Evolutionary conservation across 2,888 invertebrate genomes (phyloP), one percentile per base, ranked within the genome.

Genomic region (Sphaerophoria taeniata): DNA sequence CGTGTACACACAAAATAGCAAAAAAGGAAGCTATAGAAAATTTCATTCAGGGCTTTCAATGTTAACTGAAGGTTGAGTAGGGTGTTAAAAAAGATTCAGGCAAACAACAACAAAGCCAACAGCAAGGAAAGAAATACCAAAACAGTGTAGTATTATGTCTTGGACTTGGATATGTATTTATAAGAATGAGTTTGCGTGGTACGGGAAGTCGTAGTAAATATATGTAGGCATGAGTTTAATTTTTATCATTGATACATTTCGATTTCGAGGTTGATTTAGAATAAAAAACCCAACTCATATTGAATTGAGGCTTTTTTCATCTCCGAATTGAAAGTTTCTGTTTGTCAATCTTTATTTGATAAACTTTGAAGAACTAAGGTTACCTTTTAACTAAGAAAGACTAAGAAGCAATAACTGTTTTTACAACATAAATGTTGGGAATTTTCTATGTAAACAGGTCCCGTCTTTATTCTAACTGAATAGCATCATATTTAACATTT

Each of bases 41-140:
- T 36, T 85, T 85, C 85, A 85, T 85, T 85, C 72, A 85, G 73
- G 73, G 81, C 14, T 85, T 77, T 81, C 81, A 74, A 81, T 81
- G 81, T 73, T 77, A 81, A 85, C 85, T 77, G 73, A 77, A 69
- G 85, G 76, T 85, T 85, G 80, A 80, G 80, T 85, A 63, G 80
- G 80, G 76, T 85, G 84, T 47, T 31, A 36, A 16, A 36, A 51
- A 34, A 34, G 34, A 33, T 0, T 14, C n/a, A 47, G 33, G 6
- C 9, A 39, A 39, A 43, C 24, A 24, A 60, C 12, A 43, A 43
- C 6, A 7, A 9, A 43, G 2, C 43, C 16, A 14, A 60, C 24
- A 43, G 24, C 12, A 60, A 74, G 12, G 24, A 43, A 43, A 9
- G 11, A 43, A 43, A 43, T 43, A 43, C 65, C 58, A 71, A 71